Evolutionary conservation across 2,797 vertebrate species (phyloP), one percentile per base, ranked within the genome.

Genomic region (Cyprinodon diabolis): DNA sequence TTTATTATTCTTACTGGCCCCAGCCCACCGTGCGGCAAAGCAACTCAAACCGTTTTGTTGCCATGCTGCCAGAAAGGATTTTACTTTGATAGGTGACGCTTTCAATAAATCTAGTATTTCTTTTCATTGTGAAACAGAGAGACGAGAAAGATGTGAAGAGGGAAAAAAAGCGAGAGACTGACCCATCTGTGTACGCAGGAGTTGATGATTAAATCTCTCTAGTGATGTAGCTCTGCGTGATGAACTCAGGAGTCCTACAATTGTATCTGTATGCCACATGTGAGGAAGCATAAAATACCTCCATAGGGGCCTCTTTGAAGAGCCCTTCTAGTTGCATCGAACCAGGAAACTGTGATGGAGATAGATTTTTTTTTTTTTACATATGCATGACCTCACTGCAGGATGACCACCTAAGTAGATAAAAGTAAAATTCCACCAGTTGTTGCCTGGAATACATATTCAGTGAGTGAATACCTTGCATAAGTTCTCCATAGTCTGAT

Each of bases 1-100:
- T 75, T 79, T 67, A 63, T 77, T 84, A 35, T 89, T 89, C 87
- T 90, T 91, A 91, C 91, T 89, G 87, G 88, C 91, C 86, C 87
- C 91, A 11, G 51, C 71, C 88, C 82, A 71, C 85, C 86, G 11
- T 23, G 77, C 72, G 66, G 58, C 76, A 82, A 90, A 83, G 78
- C 54, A 77, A 75, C 84, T 74, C 67, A 66, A 74, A 77, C 82
- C 79, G 86, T 88, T 90, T 89, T 89, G 76, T 90, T 86, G 86
- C 78, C 87, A 43, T 79, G 77, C 87, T 70, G 79, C 62, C 69
- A 57, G 71, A 80, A 87, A 85, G 77, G 11, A 40, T 40, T 84
- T 66, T 21, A 25, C 79, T 84, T 84, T 91, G 91, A 92, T 90
- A 85, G 83, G 92, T 91, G 89, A 71, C 56, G 82, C 87, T 84